Conservation (phyloP, 1,140 invertebrate genomes). For the Monomorium pharaonis region DNA sequence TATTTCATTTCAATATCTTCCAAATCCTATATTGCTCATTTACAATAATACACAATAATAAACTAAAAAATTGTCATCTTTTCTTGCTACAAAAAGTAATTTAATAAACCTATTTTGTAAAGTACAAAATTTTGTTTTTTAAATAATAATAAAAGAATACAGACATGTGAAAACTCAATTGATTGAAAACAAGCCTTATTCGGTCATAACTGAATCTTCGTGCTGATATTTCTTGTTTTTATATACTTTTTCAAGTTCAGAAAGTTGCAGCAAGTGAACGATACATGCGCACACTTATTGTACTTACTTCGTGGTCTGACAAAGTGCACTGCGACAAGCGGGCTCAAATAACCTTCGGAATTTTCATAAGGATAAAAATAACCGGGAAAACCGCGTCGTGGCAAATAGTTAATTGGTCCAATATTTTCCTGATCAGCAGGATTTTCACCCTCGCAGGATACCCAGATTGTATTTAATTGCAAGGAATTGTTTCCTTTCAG, state of each 20-base stretch:
- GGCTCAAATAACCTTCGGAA: conserved; percentile 93
- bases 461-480: conserved; percentile 92
- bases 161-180: too few relatives aligned
- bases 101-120: too few relatives aligned
- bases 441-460: conserved; percentile 95
- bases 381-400: conserved; percentile 90
- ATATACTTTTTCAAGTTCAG: too few relatives aligned
- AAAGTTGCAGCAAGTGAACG: neutral
- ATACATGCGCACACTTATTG: neutral
- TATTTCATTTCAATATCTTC: neutral
- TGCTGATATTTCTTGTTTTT: too few relatives aligned
- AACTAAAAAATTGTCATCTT: too few relatives aligned
- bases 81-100: too few relatives aligned
- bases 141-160: too few relatives aligned
- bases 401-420: conserved; percentile 90
- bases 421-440: conserved; percentile 95
- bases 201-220: too few relatives aligned
- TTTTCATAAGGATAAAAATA: conserved; percentile 94
- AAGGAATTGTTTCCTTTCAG: conserved; percentile 80
- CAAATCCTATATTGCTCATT: neutral
- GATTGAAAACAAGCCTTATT: too few relatives aligned
- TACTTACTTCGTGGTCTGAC: conserved; percentile 91
- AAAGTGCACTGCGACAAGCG: conserved; percentile 94
- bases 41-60: too few relatives aligned
- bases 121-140: too few relatives aligned